Conservation (phyloP, 2,113 vertebrate species). For the Helogale parvula region DNA sequence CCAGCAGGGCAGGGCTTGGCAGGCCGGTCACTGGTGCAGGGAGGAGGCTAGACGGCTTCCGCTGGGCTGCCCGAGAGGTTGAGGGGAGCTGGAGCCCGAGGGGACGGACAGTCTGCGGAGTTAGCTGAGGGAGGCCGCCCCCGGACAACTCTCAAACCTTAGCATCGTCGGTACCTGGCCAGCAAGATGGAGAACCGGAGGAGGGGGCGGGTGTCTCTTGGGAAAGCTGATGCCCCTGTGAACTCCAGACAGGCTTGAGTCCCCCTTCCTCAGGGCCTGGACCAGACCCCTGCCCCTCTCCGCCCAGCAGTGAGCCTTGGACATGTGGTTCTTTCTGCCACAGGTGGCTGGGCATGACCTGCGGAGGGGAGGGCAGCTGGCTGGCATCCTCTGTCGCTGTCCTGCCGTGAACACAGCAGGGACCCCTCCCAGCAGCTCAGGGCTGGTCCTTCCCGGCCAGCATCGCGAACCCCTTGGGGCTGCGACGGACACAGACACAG, state of each 20-base stretch:
- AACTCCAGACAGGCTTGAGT: not conserved
- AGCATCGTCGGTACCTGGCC: not conserved
- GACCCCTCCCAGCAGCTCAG: not conserved
- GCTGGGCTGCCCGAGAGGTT: not conserved
- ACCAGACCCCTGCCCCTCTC: not conserved
- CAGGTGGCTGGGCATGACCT: not conserved
- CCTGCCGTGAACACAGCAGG: not conserved
- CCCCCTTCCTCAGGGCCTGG: not conserved
- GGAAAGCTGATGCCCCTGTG: not conserved
- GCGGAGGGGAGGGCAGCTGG: not conserved
- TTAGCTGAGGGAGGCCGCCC: accelerated
- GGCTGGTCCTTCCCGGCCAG: not conserved
- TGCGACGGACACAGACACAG: accelerated
- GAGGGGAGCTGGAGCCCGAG: not conserved
- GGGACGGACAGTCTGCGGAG: not conserved
- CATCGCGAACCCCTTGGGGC: not conserved
- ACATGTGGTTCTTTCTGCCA: not conserved
- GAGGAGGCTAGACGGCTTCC: not conserved
- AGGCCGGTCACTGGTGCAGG: accelerated
- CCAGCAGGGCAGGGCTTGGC: not conserved
- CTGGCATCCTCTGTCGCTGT: not conserved
- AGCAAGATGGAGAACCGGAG: not conserved
- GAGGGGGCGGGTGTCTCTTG: not conserved
- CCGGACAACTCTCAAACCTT: accelerated
- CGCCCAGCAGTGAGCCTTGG: not conserved